Evolutionary conservation across 1,140 invertebrate species (phyloP).

Genomic region (Drosophila bocki): DNA sequence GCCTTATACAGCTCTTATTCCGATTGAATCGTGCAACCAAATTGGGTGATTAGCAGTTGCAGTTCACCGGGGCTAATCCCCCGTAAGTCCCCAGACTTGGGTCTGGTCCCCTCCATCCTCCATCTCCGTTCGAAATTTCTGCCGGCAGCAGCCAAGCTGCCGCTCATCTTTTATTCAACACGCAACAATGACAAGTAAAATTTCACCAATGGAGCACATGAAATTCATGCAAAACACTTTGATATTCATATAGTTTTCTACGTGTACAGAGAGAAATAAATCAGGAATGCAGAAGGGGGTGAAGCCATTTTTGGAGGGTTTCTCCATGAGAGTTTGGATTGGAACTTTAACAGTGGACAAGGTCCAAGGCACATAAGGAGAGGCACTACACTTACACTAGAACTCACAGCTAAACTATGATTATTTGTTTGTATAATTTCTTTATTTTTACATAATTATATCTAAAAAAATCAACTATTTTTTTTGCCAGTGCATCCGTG

Average conservation of each 20-base stretch:
- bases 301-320: neutral
- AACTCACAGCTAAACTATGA: neutral
- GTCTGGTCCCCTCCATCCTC: too few relatives aligned
- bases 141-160: conserved; percentile 15
- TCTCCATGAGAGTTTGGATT: neutral
- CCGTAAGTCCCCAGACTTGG: too few relatives aligned
- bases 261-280: conserved; percentile 17
- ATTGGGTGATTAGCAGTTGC: conserved; percentile 47
- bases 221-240: conserved; percentile 67
- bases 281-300: neutral
- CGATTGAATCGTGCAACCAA: conserved; percentile 48
- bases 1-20: conserved; percentile 33
- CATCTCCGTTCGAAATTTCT: neutral
- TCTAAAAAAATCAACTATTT: neutral
- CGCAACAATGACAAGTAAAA: conserved; percentile 53
- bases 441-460: neutral
- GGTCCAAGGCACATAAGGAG: neutral
- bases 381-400: neutral
- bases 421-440: neutral
- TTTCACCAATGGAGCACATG: conserved; percentile 43
- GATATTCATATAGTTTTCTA: conserved; percentile 64
- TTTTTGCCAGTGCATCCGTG: neutral
- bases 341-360: neutral
- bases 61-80: conserved; percentile 21
- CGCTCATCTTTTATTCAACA: conserved; percentile 55